Percentiles rank a stretch among this genome's conserved stretches.
Evolutionary conservation across 2,113 vertebrate species (phyloP).

Genomic region (Passer montanus): DNA sequence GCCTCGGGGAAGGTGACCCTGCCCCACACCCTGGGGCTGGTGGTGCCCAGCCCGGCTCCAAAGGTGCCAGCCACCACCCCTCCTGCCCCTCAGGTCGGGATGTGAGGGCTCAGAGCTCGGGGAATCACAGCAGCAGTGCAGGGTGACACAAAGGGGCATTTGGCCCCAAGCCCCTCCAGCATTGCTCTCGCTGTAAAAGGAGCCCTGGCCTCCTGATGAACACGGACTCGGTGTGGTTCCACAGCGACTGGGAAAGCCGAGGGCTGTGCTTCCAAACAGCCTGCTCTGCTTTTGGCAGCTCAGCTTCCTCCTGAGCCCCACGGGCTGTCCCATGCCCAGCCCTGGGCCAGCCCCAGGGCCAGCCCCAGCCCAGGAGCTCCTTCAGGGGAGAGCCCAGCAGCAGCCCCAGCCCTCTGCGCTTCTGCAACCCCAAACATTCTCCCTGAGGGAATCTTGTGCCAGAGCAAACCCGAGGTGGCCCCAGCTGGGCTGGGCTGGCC

Average conservation of each 20-base stretch:
- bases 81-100: not conserved
- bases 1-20: not conserved
- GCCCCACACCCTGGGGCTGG: accelerated
- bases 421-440: constrained; percentile 52
- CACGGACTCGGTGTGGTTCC: not conserved
- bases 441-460: constrained; percentile 33
- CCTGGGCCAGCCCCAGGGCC: too few relatives aligned
- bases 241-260: not conserved
- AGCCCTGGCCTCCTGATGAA: not conserved
- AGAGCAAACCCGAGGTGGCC: not conserved
- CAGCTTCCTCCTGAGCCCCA: not conserved
- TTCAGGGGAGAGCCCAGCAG: constrained; percentile 61
- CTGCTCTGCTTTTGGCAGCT: not conserved
- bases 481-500: not conserved
- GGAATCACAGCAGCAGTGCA: not conserved
- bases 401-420: constrained; percentile 63
- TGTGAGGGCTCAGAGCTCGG: not conserved
- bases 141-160: not conserved
- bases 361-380: constrained; percentile 63
- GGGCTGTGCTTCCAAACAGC: not conserved
- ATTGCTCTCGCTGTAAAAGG: constrained; percentile 53
- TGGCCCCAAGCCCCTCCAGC: not conserved
- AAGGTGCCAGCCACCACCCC: not conserved
- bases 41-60: not conserved
- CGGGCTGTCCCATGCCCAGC: not conserved